Conservation (phyloP, 2,888 invertebrate genomes). For the Rhaphigaster nebulosa region DNA sequence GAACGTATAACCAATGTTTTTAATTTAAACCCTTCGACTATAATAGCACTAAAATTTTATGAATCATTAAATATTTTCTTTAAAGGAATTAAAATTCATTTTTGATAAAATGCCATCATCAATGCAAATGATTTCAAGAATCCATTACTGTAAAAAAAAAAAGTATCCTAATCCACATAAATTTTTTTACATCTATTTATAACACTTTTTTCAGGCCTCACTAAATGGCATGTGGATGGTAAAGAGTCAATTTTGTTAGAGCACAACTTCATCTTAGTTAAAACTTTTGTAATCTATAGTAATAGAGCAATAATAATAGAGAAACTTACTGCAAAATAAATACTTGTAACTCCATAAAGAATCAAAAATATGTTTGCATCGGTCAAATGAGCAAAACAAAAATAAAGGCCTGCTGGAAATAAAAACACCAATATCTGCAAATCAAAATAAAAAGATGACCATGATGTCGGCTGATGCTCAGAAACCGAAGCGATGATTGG, state of each 20-base stretch:
- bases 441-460: constrained; percentile 99
- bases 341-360: constrained; percentile 96
- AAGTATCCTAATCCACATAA: neutral
- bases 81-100: too few relatives aligned
- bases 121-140: too few relatives aligned
- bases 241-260: neutral
- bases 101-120: too few relatives aligned
- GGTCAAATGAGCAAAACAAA: constrained; percentile 93
- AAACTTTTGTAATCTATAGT: neutral
- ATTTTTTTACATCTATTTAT: too few relatives aligned
- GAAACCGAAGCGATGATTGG: constrained; percentile 98
- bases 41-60: too few relatives aligned
- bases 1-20: too few relatives aligned
- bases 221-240: too few relatives aligned
- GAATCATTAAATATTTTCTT: too few relatives aligned
- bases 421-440: constrained; percentile 95
- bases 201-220: too few relatives aligned
- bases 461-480: constrained; percentile 98
- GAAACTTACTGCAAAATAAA: constrained; percentile 92
- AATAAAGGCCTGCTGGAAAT: constrained; percentile 96
- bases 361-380: constrained; percentile 98
- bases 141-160: neutral
- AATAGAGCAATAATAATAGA: neutral
- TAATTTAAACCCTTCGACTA: too few relatives aligned
- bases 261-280: neutral